Conservation (phyloP, 1,140 invertebrate genomes). For the Vanessa tameamea region DNA sequence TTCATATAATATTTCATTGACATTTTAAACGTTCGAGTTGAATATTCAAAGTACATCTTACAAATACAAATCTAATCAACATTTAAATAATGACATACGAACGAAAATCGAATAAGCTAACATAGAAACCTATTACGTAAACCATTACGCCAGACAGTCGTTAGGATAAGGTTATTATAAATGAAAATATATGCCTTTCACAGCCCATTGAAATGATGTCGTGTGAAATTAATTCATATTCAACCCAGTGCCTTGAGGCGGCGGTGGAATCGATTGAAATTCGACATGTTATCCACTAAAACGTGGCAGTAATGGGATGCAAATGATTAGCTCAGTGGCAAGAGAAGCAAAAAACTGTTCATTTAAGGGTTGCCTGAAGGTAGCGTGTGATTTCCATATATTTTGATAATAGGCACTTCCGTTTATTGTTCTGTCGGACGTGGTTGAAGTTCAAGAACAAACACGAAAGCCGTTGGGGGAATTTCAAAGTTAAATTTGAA, state of each 20-base stretch:
- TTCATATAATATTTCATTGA: too few species aligned
- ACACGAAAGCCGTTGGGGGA: not conserved
- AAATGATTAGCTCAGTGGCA: constrained; percentile 61
- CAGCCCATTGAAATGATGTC: constrained; percentile 33
- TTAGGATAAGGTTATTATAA: not conserved
- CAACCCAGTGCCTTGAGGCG: constrained; percentile 49
- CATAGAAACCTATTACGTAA: not conserved
- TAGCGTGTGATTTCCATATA: constrained; percentile 70
- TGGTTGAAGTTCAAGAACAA: constrained; percentile 32
- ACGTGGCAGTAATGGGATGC: constrained; percentile 70
- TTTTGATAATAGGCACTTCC: constrained; percentile 76
- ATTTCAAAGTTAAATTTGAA: not conserved
- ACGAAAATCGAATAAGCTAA: too few species aligned
- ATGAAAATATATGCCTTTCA: not conserved
- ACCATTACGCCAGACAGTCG: not conserved
- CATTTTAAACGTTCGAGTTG: too few species aligned
- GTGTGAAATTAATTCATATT: constrained; percentile 65
- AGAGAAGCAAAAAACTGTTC: constrained; percentile 59
- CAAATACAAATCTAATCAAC: too few species aligned
- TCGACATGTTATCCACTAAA: constrained; percentile 70
- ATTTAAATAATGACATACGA: too few species aligned
- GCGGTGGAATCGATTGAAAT: constrained; percentile 60
- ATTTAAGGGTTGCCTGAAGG: constrained; percentile 56
- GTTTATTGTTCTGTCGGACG: constrained; percentile 56
- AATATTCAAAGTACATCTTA: too few species aligned